A percentile compares a stretch with the other conserved stretches of the same genome.
These are phyloP conservation scores for Calosoma granatense DNA, from an alignment of 1,140 invertebrate species.

Conservation along the genomic window DNA sequence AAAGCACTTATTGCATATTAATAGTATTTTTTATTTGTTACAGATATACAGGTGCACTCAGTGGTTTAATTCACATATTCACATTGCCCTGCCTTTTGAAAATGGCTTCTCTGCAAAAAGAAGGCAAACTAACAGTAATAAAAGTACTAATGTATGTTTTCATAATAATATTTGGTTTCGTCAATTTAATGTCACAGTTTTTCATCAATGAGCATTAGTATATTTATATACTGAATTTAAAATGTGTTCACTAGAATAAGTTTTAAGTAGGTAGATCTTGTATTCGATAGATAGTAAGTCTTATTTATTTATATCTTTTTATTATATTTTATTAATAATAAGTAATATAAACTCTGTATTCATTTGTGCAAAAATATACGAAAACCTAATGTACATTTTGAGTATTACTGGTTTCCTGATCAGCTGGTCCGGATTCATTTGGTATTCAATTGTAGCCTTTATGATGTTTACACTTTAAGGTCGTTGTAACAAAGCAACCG, in stretches of 20 bases:
- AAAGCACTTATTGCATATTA: not conserved
- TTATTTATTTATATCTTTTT: too few species aligned
- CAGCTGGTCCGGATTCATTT: too few species aligned
- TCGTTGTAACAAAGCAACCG: too few species aligned
- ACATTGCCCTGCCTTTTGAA: slow-evolving; percentile 69
- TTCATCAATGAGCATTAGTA: slow-evolving; percentile 41
- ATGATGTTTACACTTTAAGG: too few species aligned
- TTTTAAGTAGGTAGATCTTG: not conserved
- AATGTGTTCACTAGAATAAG: not conserved
- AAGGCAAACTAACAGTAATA: slow-evolving; percentile 45
- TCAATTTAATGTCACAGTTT: slow-evolving; percentile 73
- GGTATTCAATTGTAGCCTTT: too few species aligned
- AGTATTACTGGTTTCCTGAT: too few species aligned
- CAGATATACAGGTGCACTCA: slow-evolving; percentile 79
- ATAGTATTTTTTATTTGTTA: slow-evolving; percentile 25
- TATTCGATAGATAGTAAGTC: too few species aligned
- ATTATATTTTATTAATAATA: too few species aligned
- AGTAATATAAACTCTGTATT: too few species aligned
- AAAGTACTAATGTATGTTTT: slow-evolving; percentile 45
- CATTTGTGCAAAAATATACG: too few species aligned
- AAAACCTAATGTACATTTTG: too few species aligned
- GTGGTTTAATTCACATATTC: slow-evolving; percentile 82
- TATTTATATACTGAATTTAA: not conserved
- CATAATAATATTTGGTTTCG: slow-evolving; percentile 57
- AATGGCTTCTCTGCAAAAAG: slow-evolving; percentile 50